Evolutionary conservation across 2,797 vertebrate species (phyloP).

Genomic region (Percopsis omiscomaycus): DNA sequence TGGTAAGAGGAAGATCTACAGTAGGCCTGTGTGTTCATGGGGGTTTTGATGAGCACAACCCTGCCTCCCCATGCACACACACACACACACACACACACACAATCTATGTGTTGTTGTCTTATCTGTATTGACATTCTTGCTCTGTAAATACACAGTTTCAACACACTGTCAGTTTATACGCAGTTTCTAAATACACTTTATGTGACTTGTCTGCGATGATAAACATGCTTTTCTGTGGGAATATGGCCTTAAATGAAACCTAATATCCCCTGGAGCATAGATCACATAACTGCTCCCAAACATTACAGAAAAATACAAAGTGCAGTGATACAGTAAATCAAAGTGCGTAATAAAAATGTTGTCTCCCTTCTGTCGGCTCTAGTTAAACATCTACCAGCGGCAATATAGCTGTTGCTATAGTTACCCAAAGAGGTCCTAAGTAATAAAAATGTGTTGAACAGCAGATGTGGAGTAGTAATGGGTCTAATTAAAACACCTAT

Average conservation of each 20-base stretch:
- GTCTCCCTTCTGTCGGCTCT: slow-evolving; percentile 69
- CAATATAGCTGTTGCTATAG: slow-evolving; percentile 71
- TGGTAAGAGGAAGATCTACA: not conserved
- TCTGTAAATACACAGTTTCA: too few species aligned
- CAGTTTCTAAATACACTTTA: too few species aligned
- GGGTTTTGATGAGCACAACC: not conserved
- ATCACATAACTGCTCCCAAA: slow-evolving; percentile 51
- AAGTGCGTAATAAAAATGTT: slow-evolving; percentile 69
- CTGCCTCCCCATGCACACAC: not conserved
- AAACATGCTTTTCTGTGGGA: too few species aligned
- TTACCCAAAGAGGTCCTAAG: slow-evolving; percentile 62
- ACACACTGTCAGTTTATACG: too few species aligned
- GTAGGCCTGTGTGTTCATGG: not conserved
- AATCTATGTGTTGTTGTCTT: not conserved
- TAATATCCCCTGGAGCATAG: slow-evolving; percentile 39
- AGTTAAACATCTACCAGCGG: slow-evolving; percentile 72
- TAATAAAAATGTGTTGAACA: slow-evolving; percentile 45
- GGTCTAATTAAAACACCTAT: slow-evolving; percentile 48
- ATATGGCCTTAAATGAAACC: not conserved
- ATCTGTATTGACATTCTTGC: not conserved
- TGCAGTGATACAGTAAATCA: slow-evolving; percentile 63
- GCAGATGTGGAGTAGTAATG: slow-evolving; percentile 43
- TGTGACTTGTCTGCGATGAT: too few species aligned
- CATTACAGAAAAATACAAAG: slow-evolving; percentile 52
- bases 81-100: not conserved